Conservation (phyloP, 2,797 vertebrate species). For the Typhlichthys subterraneus region DNA sequence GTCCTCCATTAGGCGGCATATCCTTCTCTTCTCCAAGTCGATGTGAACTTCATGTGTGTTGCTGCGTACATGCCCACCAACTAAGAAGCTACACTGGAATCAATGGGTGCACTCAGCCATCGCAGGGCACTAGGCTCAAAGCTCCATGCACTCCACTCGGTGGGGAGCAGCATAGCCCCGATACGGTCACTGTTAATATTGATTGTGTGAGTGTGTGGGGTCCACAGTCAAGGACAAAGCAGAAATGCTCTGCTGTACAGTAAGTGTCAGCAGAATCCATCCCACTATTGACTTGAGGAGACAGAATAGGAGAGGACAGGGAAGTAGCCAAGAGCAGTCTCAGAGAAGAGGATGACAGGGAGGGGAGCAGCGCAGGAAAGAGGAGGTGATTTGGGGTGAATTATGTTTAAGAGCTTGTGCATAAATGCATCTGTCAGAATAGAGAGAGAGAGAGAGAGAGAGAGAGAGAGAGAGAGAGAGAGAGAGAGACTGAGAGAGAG, state of each 20-base stretch:
- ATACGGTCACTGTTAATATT: slow-evolving; percentile 12
- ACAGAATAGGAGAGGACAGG: background rate
- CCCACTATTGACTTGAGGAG: slow-evolving; percentile 10
- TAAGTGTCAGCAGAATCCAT: slow-evolving; percentile 27
- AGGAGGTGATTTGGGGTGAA: background rate
- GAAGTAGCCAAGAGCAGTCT: background rate
- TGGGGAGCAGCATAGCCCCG: background rate
- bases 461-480: background rate
- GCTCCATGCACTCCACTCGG: slow-evolving; percentile 8
- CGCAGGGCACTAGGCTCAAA: slow-evolving; percentile 1
- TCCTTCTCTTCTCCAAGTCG: background rate
- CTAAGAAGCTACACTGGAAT: slow-evolving; percentile 16
- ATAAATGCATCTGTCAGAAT: background rate
- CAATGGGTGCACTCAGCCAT: background rate
- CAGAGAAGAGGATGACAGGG: background rate
- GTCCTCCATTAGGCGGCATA: background rate
- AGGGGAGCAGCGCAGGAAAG: background rate
- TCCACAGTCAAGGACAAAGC: slow-evolving; percentile 12
- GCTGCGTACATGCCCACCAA: slow-evolving; percentile 6
- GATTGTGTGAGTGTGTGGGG: slow-evolving; percentile 17
- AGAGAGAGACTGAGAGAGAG: background rate
- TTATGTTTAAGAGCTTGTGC: background rate
- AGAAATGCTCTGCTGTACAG: slow-evolving; percentile 1
- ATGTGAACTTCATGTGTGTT: slow-evolving; percentile 2
- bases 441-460: no score